Evolutionary conservation across 2,888 invertebrate species (phyloP), one percentile per base, ranked within the genome.

Genomic region (Mesorhabditis belari): DNA sequence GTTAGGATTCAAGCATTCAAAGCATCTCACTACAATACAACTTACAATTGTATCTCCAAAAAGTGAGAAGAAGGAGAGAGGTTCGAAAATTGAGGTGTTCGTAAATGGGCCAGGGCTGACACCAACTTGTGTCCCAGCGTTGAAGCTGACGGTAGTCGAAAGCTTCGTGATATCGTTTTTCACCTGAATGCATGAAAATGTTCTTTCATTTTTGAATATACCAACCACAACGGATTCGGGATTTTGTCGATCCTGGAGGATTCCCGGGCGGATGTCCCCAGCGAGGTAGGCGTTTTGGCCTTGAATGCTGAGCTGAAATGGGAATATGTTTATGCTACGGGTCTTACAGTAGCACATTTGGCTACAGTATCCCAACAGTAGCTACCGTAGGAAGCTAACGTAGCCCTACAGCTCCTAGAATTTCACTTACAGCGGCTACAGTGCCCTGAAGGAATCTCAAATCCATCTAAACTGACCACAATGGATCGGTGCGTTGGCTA

Each of bases 201-300:
- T n/a, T 17, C 44, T n/a, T 35, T 17, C n/a, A 17, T 35, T 17
- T n/a, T 1, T 2, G n/a, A n/a, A n/a, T n/a, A n/a, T n/a, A n/a
- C 44, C n/a, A 17, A 35, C 44, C 12, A 17, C n/a, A n/a, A 35
- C 44, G 44, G 44, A 9, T 35, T 35, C 44, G 44, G 44, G 44
- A n/a, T 9, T 35, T 35, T 9, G 12, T n/a, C 44, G 12, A n/a
- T 9, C 12, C 27, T 61, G 61, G 4, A 57, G 24, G 3, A 21
- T 29, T 17, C 55, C 57, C 2, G 61, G 53, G 3, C 61, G 61
- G 51, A 61, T 51, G 49, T 61, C 57, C 24, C 61, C 61, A 5
- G 12, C 50, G 26, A 61, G 52, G 27, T 57, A 57, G 9, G 57
- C 61, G 17, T 21, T 23, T 24, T 28, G 19, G 19, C 57, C 57